Conservation (phyloP, 1,140 invertebrate genomes). For the Condylostylus longicornis region DNA sequence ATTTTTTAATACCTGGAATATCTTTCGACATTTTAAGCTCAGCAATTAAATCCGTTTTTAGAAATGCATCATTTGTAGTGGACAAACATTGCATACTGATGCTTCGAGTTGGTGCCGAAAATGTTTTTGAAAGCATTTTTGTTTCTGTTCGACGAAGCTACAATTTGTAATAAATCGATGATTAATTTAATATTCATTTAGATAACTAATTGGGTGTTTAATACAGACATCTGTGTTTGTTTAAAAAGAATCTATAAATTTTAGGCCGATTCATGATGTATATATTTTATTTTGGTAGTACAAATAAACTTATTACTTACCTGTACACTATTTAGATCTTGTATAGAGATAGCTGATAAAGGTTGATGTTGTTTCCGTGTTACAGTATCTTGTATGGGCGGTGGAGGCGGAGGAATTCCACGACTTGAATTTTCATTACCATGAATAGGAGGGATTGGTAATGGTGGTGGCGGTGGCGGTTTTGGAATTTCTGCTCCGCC, state of each 20-base stretch:
- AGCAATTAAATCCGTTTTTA: constrained; percentile 75
- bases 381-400: constrained; percentile 28
- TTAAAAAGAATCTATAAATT: too few species aligned
- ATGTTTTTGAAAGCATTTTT: constrained; percentile 57
- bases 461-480: constrained; percentile 37
- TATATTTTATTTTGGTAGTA: too few species aligned
- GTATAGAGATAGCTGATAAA: constrained; percentile 66
- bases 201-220: neutral
- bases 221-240: too few species aligned
- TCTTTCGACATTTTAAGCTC: constrained; percentile 81
- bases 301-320: constrained; percentile 15
- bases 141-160: constrained; percentile 56
- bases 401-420: constrained; percentile 36
- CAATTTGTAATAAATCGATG: neutral
- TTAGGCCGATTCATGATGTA: too few species aligned
- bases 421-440: constrained; percentile 5
- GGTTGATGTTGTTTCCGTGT: constrained; percentile 46
- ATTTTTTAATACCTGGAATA: constrained; percentile 75
- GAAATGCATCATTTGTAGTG: constrained; percentile 50
- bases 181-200: neutral
- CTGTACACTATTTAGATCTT: constrained; percentile 68
- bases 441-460: constrained; percentile 32
- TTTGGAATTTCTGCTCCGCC: constrained; percentile 23
- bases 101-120: constrained; percentile 58
- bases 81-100: constrained; percentile 53